A percentile compares a stretch with the other conserved stretches of the same genome.
Evolutionary conservation across 2,888 invertebrate genomes (phyloP).

Genomic region (Strigamia maritima): DNA sequence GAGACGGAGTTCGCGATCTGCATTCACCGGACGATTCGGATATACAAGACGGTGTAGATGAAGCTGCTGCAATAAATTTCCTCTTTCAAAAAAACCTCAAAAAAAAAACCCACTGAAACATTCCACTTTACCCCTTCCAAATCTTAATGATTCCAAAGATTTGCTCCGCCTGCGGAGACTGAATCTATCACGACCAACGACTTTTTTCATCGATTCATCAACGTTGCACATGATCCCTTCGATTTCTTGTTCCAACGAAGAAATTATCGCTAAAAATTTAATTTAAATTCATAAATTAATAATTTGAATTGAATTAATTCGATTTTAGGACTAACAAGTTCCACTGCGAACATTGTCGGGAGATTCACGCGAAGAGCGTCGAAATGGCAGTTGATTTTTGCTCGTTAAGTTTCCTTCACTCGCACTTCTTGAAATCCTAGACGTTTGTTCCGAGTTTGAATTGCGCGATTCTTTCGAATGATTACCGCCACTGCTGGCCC

Average conservation of each 20-base stretch:
- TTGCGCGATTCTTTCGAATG: background rate
- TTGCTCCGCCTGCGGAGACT: slow-evolving; percentile 45
- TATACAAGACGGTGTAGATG: slow-evolving; percentile 43
- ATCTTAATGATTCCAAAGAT: slow-evolving; percentile 48
- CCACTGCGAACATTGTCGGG: background rate
- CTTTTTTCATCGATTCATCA: slow-evolving; percentile 38
- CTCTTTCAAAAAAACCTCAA: background rate
- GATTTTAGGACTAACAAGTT: background rate
- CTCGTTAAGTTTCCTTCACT: slow-evolving; percentile 46
- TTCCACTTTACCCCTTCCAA: slow-evolving; percentile 44
- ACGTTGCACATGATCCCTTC: slow-evolving; percentile 43
- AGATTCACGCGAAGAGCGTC: slow-evolving; percentile 37
- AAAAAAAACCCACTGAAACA: background rate
- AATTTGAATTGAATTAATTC: background rate
- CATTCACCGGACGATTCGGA: slow-evolving; percentile 44
- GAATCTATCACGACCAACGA: background rate
- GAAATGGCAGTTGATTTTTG: slow-evolving; percentile 25
- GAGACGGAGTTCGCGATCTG: slow-evolving; percentile 66
- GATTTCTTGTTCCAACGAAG: slow-evolving; percentile 45
- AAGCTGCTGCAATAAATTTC: slow-evolving; percentile 38
- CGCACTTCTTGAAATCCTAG: slow-evolving; percentile 44
- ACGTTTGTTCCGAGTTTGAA: slow-evolving; percentile 2
- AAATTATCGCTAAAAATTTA: slow-evolving; percentile 39
- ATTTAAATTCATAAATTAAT: too few species aligned
- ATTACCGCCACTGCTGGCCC: slow-evolving; percentile 39